Evolutionary conservation across 2,797 vertebrate species (phyloP).

Genomic region (Amniataba percoides): DNA sequence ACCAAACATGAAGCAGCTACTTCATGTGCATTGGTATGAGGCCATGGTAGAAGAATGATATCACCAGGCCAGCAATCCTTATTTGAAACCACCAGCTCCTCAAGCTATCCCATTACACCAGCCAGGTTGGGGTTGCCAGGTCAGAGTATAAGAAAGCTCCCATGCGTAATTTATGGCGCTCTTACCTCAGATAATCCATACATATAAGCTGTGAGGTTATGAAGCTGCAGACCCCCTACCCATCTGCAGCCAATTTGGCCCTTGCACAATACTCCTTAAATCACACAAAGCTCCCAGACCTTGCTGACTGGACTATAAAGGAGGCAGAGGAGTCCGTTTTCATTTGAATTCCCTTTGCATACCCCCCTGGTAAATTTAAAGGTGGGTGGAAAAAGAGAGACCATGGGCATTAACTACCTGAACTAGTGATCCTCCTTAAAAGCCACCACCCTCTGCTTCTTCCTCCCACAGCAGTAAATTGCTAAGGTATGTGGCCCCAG

Average conservation of each 20-base stretch:
- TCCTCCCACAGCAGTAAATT: slow-evolving; percentile 69
- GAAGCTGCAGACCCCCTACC: slow-evolving; percentile 66
- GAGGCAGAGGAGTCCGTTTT: slow-evolving; percentile 63
- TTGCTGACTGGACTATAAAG: slow-evolving; percentile 59
- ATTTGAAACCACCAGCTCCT: slow-evolving; percentile 71
- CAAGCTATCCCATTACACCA: slow-evolving; percentile 67
- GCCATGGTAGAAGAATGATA: slow-evolving; percentile 42
- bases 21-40: slow-evolving; percentile 35
- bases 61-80: slow-evolving; percentile 53
- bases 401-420: slow-evolving; percentile 75
- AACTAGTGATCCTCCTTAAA: slow-evolving; percentile 72
- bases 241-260: slow-evolving; percentile 79
- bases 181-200: slow-evolving; percentile 77
- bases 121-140: slow-evolving; percentile 59
- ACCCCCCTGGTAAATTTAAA: slow-evolving; percentile 63
- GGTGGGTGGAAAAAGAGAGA: slow-evolving; percentile 10
- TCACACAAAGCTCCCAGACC: slow-evolving; percentile 67
- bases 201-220: slow-evolving; percentile 71
- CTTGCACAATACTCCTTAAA: slow-evolving; percentile 73
- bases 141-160: slow-evolving; percentile 71
- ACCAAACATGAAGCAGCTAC: slow-evolving; percentile 28
- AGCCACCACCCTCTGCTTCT: slow-evolving; percentile 51
- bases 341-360: slow-evolving; percentile 73
- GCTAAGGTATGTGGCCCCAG: slow-evolving; percentile 64
- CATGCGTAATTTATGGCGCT: slow-evolving; percentile 71